A percentile compares a stretch with the other conserved stretches of the same genome.
These are phyloP conservation scores for Eurytoma californica DNA, from an alignment of 2,888 invertebrate species.

Conservation along the genomic window DNA sequence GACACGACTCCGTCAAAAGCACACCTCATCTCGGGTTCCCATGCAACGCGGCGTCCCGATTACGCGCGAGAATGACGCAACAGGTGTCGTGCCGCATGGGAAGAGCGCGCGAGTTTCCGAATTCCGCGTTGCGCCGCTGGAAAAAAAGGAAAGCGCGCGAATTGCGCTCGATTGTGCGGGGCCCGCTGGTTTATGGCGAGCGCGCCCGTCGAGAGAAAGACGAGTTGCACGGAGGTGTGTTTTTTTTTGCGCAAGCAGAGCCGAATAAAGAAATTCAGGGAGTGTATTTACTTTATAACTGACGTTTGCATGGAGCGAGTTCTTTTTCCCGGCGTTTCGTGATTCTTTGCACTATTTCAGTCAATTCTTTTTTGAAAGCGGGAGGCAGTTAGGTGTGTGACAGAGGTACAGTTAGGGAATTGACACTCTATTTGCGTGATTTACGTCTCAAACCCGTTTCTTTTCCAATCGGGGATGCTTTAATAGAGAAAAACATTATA, in stretches of 20 bases:
- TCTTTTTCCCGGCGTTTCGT: not conserved
- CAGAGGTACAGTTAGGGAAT: conserved; percentile 27
- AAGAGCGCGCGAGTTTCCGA: conserved; percentile 36
- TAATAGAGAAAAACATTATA: conserved; percentile 3
- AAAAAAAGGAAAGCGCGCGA: conserved; percentile 36
- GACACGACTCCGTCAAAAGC: conserved; percentile 2
- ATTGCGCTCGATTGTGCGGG: not conserved
- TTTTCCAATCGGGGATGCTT: not conserved
- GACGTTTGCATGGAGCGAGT: not conserved
- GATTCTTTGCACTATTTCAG: not conserved
- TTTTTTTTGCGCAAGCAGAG: not conserved
- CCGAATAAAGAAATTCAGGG: not conserved
- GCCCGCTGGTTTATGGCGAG: not conserved
- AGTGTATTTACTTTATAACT: not conserved
- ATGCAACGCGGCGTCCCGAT: conserved; percentile 10
- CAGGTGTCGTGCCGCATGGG: conserved; percentile 22
- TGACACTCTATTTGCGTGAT: conserved; percentile 16
- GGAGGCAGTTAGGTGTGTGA: not conserved
- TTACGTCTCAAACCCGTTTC: conserved; percentile 42
- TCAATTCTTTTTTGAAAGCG: not conserved
- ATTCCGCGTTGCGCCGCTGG: conserved; percentile 14
- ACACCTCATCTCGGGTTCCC: conserved; percentile 6
- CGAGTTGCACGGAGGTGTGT: not conserved
- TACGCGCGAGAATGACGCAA: conserved; percentile 32
- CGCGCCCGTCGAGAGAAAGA: not conserved